Evolutionary conservation across 2,797 vertebrate species (phyloP).

Genomic region (Anomalospiza imberbis): DNA sequence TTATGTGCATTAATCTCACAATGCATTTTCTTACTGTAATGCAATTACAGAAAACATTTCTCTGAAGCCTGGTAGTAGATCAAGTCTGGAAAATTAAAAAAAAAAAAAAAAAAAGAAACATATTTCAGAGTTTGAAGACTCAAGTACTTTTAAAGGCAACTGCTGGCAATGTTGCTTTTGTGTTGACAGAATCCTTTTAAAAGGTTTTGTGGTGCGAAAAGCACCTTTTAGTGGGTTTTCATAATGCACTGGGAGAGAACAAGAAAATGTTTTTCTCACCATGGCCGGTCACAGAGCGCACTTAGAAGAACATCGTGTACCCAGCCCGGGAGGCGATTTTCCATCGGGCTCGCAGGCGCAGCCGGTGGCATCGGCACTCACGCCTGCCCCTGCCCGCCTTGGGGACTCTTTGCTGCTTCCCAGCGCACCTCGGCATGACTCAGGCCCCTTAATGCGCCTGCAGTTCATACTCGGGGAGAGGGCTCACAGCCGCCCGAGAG

Average conservation of each 20-base stretch:
- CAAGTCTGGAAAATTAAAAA: neutral
- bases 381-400: neutral
- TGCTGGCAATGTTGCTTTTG: constrained; percentile 13
- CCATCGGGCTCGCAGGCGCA: neutral
- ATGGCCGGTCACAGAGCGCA: neutral
- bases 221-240: constrained; percentile 64
- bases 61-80: neutral
- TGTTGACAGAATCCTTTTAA: constrained; percentile 57
- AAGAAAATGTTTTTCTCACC: constrained; percentile 60
- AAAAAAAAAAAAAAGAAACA: neutral
- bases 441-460: neutral
- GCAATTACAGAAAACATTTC: neutral
- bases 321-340: neutral
- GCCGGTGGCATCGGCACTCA: neutral
- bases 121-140: constrained; percentile 11
- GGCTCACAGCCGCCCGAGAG: neutral
- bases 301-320: neutral
- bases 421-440: neutral
- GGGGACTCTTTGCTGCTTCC: neutral
- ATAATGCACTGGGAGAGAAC: constrained; percentile 42
- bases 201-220: constrained; percentile 64
- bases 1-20: neutral
- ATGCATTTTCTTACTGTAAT: constrained; percentile 10
- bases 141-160: constrained; percentile 17
- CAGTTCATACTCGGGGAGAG: neutral